Evolutionary conservation across 2,888 invertebrate species (phyloP).

Genomic region (Altica lythri): DNA sequence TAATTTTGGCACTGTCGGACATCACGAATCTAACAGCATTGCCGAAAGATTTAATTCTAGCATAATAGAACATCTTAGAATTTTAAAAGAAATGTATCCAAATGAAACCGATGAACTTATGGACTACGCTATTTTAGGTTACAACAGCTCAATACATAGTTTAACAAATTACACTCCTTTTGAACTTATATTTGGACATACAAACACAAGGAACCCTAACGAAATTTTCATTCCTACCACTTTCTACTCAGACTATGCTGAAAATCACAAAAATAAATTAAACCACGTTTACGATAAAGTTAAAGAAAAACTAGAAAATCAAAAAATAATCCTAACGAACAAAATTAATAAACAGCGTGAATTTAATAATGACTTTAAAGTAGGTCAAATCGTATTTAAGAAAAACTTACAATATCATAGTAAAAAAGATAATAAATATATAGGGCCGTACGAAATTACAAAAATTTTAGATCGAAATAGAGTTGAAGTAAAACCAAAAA

Average conservation of each 20-base stretch:
- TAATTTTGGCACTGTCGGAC: conserved; percentile 23
- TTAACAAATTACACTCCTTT: too few relatives aligned
- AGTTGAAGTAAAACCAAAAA: conserved; percentile 18
- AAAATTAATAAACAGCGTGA: conserved; percentile 11
- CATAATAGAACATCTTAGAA: too few relatives aligned
- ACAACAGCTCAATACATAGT: conserved; percentile 15
- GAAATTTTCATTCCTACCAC: conserved; percentile 22
- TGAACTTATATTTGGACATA: too few relatives aligned
- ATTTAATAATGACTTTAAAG: conserved; percentile 5
- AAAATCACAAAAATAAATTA: conserved; percentile 26
- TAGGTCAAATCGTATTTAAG: conserved; percentile 20
- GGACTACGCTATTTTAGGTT: conserved; percentile 14
- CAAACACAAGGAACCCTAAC: too few relatives aligned
- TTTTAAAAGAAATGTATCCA: too few relatives aligned
- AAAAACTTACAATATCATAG: conserved; percentile 17
- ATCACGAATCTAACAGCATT: conserved; percentile 24
- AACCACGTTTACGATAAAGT: too few relatives aligned
- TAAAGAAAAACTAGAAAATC: conserved; percentile 1
- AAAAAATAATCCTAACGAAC: conserved; percentile 8
- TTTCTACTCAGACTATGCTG: conserved; percentile 25
- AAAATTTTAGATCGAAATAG: conserved; percentile 21
- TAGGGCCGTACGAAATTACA: conserved; percentile 15
- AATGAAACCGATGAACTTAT: too few relatives aligned
- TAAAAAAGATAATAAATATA: conserved; percentile 23
- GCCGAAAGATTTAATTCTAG: conserved; percentile 21